Percentiles rank a stretch among this genome's conserved stretches.
These are phyloP conservation scores for Cremastobaeus sp. DNA, from an alignment of 2,888 invertebrate species.

Conservation along the genomic window DNA sequence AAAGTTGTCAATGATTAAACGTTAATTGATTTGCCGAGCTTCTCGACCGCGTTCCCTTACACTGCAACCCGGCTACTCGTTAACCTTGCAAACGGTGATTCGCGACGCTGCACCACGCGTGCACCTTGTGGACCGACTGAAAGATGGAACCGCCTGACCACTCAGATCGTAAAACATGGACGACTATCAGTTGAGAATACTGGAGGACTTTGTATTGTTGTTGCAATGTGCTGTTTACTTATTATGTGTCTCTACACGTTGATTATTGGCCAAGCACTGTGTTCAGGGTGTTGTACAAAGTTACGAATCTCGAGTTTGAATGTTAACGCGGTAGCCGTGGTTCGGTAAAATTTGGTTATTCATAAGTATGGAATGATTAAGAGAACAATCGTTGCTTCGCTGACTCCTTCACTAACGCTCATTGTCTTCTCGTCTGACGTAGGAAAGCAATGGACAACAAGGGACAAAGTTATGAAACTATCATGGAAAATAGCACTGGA, in stretches of 20 bases:
- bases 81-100: constrained; percentile 68
- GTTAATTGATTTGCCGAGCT: constrained; percentile 52
- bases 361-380: constrained; percentile 26
- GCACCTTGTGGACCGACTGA: constrained; percentile 53
- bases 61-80: constrained; percentile 65
- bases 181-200: constrained; percentile 56
- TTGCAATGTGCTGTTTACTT: constrained; percentile 20
- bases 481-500: constrained; percentile 89
- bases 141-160: constrained; percentile 26
- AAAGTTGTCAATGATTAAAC: constrained; percentile 6
- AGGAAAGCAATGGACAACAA: constrained; percentile 90
- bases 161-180: background rate
- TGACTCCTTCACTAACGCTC: constrained; percentile 32
- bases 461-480: constrained; percentile 88
- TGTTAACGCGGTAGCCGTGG: constrained; percentile 74
- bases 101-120: constrained; percentile 27
- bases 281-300: constrained; percentile 1
- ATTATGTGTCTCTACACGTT: constrained; percentile 24
- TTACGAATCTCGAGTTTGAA: constrained; percentile 68
- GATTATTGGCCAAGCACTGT: constrained; percentile 20
- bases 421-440: constrained; percentile 70
- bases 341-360: constrained; percentile 59
- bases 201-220: constrained; percentile 19
- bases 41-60: constrained; percentile 60
- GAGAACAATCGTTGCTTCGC: constrained; percentile 2